phyloP scores from a whole-genome alignment of 2,113 vertebrate species.

The Gallinago jamesoni region DNA sequence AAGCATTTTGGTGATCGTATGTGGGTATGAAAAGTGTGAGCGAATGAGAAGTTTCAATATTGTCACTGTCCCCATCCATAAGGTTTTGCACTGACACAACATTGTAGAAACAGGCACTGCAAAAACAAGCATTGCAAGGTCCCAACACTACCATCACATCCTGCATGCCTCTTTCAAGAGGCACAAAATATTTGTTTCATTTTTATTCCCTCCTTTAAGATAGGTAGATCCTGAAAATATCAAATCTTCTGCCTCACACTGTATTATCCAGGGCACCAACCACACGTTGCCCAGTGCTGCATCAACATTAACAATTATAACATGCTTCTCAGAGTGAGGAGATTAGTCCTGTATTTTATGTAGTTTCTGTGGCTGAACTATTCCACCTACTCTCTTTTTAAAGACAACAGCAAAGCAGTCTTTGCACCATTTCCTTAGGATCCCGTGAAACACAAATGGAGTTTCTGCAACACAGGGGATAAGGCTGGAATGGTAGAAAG shows the following conservation, averaged over 20 bases:
- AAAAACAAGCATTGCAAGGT: not conserved
- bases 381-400: not conserved
- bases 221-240: not conserved
- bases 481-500: not conserved
- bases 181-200: not conserved
- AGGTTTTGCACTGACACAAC: not conserved
- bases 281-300: not conserved
- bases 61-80: not conserved
- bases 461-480: not conserved
- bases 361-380: not conserved
- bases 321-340: not conserved
- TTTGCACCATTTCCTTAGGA: not conserved
- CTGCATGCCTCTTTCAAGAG: not conserved
- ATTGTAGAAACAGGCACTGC: not conserved
- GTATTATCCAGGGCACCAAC: not conserved
- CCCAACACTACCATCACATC: accelerated
- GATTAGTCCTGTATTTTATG: accelerated
- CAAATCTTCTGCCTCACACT: not conserved
- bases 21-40: not conserved
- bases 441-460: not conserved
- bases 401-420: not conserved
- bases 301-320: not conserved
- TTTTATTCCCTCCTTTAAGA: not conserved
- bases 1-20: accelerated
- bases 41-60: not conserved